These are phyloP conservation scores for Gymnorhina tibicen DNA, from an alignment of 2,113 vertebrate species.

Conservation along the genomic window DNA sequence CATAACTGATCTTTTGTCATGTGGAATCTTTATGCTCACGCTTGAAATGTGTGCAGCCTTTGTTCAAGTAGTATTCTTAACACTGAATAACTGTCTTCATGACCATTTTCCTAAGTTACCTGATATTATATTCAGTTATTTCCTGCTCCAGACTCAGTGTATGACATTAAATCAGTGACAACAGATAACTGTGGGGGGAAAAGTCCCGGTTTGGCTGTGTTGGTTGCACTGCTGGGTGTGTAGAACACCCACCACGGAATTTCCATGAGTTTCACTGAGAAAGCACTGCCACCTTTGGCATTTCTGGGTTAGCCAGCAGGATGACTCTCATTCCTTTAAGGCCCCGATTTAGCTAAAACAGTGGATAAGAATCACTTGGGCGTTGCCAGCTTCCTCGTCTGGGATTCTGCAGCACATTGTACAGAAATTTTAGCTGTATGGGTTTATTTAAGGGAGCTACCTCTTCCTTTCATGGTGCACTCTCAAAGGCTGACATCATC, in stretches of 20 bases:
- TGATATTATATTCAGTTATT: not conserved
- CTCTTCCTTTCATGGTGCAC: not conserved
- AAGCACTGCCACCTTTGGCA: not conserved
- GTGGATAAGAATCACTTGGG: not conserved
- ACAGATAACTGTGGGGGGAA: not conserved
- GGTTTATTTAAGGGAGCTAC: not conserved
- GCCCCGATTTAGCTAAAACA: not conserved
- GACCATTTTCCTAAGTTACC: not conserved
- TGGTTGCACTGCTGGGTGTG: not conserved
- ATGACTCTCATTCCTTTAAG: not conserved
- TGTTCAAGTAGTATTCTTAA: not conserved
- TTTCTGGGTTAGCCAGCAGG: not conserved
- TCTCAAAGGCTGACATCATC: not conserved
- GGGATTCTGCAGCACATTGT: not conserved
- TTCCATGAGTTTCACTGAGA: not conserved
- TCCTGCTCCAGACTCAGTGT: not conserved
- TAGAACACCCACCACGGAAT: not conserved
- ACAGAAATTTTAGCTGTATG: not conserved
- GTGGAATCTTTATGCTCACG: not conserved
- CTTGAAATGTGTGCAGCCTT: not conserved
- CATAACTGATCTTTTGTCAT: not conserved
- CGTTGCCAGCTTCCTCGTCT: not conserved
- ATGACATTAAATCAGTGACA: not conserved
- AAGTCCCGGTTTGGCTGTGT: not conserved
- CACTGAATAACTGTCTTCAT: not conserved